Evolutionary conservation across 2,797 vertebrate genomes (phyloP), one percentile per base, ranked within the genome.

Genomic region (Gorsachius magnificus): DNA sequence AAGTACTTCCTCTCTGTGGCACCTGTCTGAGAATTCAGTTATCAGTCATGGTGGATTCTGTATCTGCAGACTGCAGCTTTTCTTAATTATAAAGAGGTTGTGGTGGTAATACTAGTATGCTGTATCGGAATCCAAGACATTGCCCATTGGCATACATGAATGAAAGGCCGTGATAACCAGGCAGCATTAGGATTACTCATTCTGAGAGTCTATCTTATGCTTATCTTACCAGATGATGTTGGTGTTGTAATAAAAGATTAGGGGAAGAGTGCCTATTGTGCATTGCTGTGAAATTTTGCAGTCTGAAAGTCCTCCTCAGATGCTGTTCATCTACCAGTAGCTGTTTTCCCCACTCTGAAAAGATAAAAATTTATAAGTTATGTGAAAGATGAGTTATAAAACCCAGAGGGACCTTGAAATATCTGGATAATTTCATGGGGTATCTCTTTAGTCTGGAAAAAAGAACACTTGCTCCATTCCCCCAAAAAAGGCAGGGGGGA

Each of bases 401-500:
- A 63, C 25, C 17, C 4, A 5, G 6, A 38, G 21, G 11, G 21
- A 63, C 17, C 17, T 61, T 51, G 9, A 25, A 74, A 63, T 29
- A 68, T 9, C 36, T 56, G 13, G 8, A 33, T 75, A 69, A 76
- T 64, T n/a, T 70, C 4, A n/a, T 20, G 14, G 6, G 8, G 10
- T 45, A n/a, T 56, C 19, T 76, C 43, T 70, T n/a, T 29, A 51
- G 14, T 51, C 28, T 57, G 50, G 35, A 35, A 75, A 38, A n/a
- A 75, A 56, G 11, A 69, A 33, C 18, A 54, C 26, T 66, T 46
- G 12, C 22, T 56, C 24, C 6, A 45, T 69, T 76, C 4, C 16
- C 4, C 3, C 2, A 5, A 19, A 36, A 29, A 57, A n/a, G 11
- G 10, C 3, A 2, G 5, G 19, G 18, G 7, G 2, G 1, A 28